phyloP scores from a whole-genome alignment of 1,140 invertebrate genomes.

The Eciton burchellii region DNA sequence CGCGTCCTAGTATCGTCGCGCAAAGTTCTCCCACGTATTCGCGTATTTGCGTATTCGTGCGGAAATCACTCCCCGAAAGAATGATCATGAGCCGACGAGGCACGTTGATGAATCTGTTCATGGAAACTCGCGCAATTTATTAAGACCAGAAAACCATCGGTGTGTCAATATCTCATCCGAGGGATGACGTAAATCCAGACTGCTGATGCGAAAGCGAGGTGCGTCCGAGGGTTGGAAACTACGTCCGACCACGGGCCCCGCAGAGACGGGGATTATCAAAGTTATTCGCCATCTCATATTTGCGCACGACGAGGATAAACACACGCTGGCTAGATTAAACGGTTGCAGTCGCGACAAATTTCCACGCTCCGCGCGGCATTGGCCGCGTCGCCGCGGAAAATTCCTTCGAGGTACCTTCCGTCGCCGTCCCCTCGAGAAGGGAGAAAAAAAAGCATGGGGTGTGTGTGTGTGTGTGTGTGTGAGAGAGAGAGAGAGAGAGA shows the following conservation, averaged over 20 bases:
- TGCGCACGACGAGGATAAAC: constrained; percentile 26
- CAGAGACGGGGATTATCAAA: too few relatives aligned
- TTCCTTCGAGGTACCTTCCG: neutral
- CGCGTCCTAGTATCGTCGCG: neutral
- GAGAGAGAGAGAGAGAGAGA: neutral
- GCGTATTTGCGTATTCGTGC: neutral
- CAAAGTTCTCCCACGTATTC: too few relatives aligned
- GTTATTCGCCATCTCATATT: constrained; percentile 20
- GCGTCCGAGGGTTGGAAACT: too few relatives aligned
- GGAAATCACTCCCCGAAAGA: constrained; percentile 10
- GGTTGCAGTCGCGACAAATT: constrained; percentile 35
- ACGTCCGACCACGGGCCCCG: too few relatives aligned
- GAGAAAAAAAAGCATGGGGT: neutral
- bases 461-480: too few relatives aligned
- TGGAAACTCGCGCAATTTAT: too few relatives aligned
- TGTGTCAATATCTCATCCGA: too few relatives aligned
- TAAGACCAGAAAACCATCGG: too few relatives aligned
- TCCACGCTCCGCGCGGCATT: constrained; percentile 10
- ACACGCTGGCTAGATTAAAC: constrained; percentile 40
- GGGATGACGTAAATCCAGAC: too few relatives aligned
- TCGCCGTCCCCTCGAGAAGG: neutral
- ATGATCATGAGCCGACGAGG: too few relatives aligned
- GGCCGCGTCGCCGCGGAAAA: neutral
- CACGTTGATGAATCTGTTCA: too few relatives aligned
- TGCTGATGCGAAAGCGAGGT: too few relatives aligned